Conservation (phyloP, 2,888 invertebrate genomes). For the Smittia sp. region DNA sequence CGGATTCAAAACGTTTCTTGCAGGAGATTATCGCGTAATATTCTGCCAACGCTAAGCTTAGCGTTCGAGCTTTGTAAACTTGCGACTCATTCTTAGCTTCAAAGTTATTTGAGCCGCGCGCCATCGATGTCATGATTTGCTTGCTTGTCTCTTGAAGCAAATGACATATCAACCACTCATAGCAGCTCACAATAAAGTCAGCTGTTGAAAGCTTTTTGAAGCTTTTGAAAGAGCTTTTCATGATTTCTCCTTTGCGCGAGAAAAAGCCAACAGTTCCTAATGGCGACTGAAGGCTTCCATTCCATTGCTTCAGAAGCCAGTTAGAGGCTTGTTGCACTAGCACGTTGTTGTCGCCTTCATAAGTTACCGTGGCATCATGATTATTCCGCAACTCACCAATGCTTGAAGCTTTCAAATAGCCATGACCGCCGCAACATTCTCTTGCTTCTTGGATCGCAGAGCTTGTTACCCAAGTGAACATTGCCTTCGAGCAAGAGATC, state of each 20-base stretch:
- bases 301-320: conserved; percentile 74
- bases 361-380: conserved; percentile 87
- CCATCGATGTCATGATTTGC: conserved; percentile 59
- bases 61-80: conserved; percentile 71
- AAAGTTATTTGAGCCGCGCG: conserved; percentile 65
- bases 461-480: conserved; percentile 72
- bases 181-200: conserved; percentile 61
- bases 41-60: conserved; percentile 77
- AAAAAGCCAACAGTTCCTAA: conserved; percentile 70
- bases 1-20: conserved; percentile 46
- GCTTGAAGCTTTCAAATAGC: conserved; percentile 72
- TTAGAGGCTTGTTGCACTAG: conserved; percentile 86
- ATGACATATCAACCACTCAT: conserved; percentile 82
- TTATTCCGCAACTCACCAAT: conserved; percentile 80
- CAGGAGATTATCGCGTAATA: conserved; percentile 57
- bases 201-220: conserved; percentile 44
- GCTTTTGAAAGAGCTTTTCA: conserved; percentile 47
- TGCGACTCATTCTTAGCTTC: conserved; percentile 77
- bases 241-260: conserved; percentile 55
- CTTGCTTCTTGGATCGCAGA: conserved; percentile 80
- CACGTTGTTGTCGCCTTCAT: conserved; percentile 93
- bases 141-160: conserved; percentile 67
- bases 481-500: conserved; percentile 63
- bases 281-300: conserved; percentile 61
- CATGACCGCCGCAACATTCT: conserved; percentile 85